Evolutionary conservation across 2,797 vertebrate species (phyloP).

Genomic region (Falco rusticolus): DNA sequence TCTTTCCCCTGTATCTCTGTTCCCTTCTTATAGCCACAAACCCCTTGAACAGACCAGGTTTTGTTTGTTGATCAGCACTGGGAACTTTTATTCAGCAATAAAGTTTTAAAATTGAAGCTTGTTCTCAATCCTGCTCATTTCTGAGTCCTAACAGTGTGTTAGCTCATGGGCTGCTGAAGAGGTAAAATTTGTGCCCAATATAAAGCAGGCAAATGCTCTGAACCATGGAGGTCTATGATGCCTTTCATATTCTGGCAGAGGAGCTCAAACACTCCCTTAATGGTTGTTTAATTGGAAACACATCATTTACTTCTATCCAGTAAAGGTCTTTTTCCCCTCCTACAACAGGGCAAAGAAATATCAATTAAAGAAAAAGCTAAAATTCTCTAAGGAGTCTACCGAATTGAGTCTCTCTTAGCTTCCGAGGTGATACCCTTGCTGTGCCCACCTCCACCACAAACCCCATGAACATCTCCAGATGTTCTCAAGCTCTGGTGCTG

Average conservation of each 20-base stretch:
- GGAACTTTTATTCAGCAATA: background rate
- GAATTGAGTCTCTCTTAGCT: background rate
- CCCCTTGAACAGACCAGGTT: background rate
- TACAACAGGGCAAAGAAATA: background rate
- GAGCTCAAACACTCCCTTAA: background rate
- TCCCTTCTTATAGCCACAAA: background rate
- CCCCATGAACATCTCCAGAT: background rate
- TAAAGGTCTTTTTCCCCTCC: background rate
- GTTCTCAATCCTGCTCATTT: background rate
- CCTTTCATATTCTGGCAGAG: background rate
- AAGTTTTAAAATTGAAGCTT: background rate
- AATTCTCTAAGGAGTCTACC: background rate
- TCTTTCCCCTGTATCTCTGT: background rate
- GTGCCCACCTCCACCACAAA: background rate
- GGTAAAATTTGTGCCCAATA: background rate
- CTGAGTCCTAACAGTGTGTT: background rate
- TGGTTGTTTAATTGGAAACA: background rate
- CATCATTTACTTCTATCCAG: background rate
- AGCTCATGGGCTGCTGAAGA: background rate
- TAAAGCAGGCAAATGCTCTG: background rate
- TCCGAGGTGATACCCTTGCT: background rate
- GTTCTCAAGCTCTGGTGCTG: accelerated
- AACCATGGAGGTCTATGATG: background rate
- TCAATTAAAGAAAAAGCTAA: background rate
- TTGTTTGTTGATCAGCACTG: background rate